Evolutionary conservation across 2,888 invertebrate species (phyloP).

Genomic region (Erebia aethiops): DNA sequence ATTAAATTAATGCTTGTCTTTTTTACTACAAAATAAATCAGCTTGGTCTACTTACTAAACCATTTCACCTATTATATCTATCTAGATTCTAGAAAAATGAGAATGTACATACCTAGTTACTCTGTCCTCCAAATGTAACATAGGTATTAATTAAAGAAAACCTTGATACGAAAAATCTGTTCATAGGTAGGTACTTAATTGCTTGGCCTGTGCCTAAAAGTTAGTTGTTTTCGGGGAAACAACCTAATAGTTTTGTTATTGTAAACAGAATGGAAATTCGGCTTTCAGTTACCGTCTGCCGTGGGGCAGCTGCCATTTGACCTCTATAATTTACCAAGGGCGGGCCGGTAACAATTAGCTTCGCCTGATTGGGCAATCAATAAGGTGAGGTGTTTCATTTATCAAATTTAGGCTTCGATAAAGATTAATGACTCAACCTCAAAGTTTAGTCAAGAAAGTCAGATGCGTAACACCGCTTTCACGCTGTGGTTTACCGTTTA

Average conservation of each 20-base stretch:
- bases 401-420: constrained; percentile 28
- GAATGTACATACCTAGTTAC: no score
- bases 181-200: neutral
- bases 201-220: no score
- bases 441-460: constrained; percentile 17
- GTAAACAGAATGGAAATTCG: constrained; percentile 3
- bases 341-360: constrained; percentile 25
- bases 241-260: constrained; percentile 4
- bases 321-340: constrained; percentile 25
- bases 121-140: no score
- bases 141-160: no score
- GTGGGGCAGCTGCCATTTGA: constrained; percentile 17
- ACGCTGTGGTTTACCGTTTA: neutral
- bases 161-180: neutral
- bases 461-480: neutral
- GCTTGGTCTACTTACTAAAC: no score
- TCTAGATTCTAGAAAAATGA: no score
- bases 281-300: constrained; percentile 2
- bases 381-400: constrained; percentile 25
- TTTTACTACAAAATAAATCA: no score
- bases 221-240: neutral
- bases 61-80: no score
- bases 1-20: no score
- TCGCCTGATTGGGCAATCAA: constrained; percentile 26
- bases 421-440: constrained; percentile 25